phyloP scores from a whole-genome alignment of 1,140 invertebrate species.

The Procambarus clarkii region DNA sequence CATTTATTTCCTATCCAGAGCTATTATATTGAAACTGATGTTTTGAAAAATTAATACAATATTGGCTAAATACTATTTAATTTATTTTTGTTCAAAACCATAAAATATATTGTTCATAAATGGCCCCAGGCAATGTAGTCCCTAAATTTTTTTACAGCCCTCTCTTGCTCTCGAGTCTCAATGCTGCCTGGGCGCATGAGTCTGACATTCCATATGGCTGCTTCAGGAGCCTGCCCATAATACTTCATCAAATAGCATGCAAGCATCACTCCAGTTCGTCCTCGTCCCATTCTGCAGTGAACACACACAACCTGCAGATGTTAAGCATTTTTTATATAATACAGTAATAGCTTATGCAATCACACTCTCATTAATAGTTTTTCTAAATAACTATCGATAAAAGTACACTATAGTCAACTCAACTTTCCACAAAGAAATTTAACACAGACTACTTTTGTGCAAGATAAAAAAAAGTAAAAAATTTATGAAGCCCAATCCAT shows the following conservation, averaged over 20 bases:
- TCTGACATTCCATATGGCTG: constrained; percentile 81
- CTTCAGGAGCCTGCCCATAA: constrained; percentile 79
- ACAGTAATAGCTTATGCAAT: too few relatives aligned
- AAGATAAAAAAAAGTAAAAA: too few relatives aligned
- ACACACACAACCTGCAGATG: constrained; percentile 81
- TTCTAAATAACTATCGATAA: too few relatives aligned
- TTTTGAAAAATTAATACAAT: too few relatives aligned
- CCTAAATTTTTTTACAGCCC: constrained; percentile 80
- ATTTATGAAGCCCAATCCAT: too few relatives aligned
- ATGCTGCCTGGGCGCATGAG: constrained; percentile 81
- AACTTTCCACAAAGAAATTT: too few relatives aligned
- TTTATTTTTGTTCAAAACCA: neutral
- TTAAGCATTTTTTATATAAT: too few relatives aligned
- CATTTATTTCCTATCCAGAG: too few relatives aligned
- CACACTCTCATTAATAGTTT: too few relatives aligned
- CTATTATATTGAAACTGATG: too few relatives aligned
- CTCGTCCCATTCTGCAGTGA: constrained; percentile 83
- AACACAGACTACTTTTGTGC: too few relatives aligned
- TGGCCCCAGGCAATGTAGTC: constrained; percentile 74
- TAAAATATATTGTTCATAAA: neutral
- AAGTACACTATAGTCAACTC: too few relatives aligned
- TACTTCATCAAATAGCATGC: constrained; percentile 84
- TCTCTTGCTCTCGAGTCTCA: constrained; percentile 83
- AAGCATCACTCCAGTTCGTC: constrained; percentile 83
- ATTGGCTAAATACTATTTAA: neutral